These are phyloP conservation scores for Perognathus longimembris DNA, from an alignment of 2,113 vertebrate species.

Conservation along the genomic window DNA sequence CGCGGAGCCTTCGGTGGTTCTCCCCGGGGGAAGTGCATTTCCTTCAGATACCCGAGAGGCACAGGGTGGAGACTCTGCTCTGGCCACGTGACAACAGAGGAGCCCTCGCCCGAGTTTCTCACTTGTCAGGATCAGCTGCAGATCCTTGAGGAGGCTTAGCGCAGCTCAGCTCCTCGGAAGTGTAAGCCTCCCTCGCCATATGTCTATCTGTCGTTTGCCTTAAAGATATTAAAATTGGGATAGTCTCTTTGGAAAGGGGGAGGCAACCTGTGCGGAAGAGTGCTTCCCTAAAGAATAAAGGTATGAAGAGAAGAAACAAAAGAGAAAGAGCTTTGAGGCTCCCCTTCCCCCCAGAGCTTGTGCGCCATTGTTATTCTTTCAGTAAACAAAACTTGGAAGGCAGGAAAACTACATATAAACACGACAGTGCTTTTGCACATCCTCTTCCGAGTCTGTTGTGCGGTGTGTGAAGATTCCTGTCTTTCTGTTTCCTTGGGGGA, in stretches of 20 bases:
- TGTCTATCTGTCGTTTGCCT: neutral
- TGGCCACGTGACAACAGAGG: neutral
- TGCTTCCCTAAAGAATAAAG: neutral
- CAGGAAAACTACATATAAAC: neutral
- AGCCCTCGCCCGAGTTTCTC: neutral
- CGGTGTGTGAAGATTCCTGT: neutral
- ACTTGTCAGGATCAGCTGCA: neutral
- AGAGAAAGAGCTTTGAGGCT: neutral
- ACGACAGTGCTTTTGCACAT: neutral
- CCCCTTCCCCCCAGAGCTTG: neutral
- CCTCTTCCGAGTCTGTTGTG: neutral
- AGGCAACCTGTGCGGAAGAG: neutral
- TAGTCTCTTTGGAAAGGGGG: neutral
- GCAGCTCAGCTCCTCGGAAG: slow-evolving; percentile 1
- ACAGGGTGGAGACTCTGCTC: neutral
- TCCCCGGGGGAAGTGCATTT: neutral
- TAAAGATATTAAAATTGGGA: slow-evolving; percentile 11
- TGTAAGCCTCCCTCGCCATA: neutral
- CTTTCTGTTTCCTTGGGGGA: neutral
- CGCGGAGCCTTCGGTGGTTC: too few relatives aligned
- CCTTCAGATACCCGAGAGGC: neutral
- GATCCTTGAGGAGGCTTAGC: neutral
- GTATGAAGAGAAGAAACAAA: neutral
- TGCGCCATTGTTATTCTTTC: neutral
- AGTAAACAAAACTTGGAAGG: neutral